Base-by-base conservation (phyloP, 1,140 invertebrate genomes). In the Neodiprion lecontei region DNA sequence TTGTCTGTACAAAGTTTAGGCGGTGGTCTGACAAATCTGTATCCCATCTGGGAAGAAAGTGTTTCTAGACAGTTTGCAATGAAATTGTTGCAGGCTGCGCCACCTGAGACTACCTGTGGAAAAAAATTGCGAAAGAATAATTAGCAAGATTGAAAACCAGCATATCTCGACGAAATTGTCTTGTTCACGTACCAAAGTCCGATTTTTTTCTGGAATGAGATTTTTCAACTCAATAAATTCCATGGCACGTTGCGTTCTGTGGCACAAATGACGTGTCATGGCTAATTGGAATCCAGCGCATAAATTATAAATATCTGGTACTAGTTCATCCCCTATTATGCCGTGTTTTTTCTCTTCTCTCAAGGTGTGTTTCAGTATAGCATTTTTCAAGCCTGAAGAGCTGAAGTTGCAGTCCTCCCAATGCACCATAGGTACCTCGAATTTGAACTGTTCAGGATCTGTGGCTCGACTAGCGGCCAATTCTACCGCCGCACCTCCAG, bases 1-100 rank as follows among this genome's bases (percentile, higher is more conserved):
- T 99, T 99, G 86, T 99, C 98, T 5, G 96, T 98, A 83, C 98
- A 99, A 1, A 98, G 90, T 82, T 92, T 91, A n/a, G 94, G 91
- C 14, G 96, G 95, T 21, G 98, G 97, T 77, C 93, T 91, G 67
- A 91, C 90, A 21, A 94, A 90, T 79, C 89, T 89, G 80, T 93
- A 96, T 40, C 89, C 89, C 78, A 91, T 90, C 75, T 93, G 87
- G 7, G 90, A 76, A 82, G 95, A 95, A 67, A 98, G 80, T 74
- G 92, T 85, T 80, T 89, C 79, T 7, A 99, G 85, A 72, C 91
- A 91, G 75, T 90, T 87, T 69, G 91, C 91, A 17, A 99, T 93
- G 82, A 93, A 96, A 85, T 94, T 88, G 87, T 99, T 99, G 82
- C 96, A 95, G 7, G 98, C 98, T 11, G 98, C 98, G 70, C 98